Evolutionary conservation across 2,888 invertebrate genomes (phyloP), one percentile per base, ranked within the genome.

Genomic region (Caenorhabditis sp.): DNA sequence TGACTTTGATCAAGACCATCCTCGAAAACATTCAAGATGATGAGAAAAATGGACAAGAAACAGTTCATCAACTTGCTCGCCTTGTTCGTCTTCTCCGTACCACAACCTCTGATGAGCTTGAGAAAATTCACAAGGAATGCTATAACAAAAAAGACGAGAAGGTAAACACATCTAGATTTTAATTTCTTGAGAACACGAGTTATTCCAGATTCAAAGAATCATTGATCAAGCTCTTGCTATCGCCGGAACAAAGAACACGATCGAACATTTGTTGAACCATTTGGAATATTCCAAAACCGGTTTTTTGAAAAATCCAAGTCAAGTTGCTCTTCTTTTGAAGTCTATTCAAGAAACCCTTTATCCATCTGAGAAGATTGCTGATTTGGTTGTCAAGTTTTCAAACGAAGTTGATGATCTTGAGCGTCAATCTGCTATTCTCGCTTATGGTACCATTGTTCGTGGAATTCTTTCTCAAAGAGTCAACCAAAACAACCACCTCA

Each of bases 71-170:
- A 14, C 63, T 82, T 27, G 75, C 72, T 38, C 67, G 77, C n/a
- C 77, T 85, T 59, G 84, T 86, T 59, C 62, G 78, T 31, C 43
- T 83, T 59, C 58, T 85, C 63, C 83, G 75, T 53, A 69, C 63
- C 81, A 66, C 70, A 70, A 77, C 76, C 14, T 60, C 73, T 56
- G 63, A 68, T 4, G 82, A 85, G 43, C 64, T 87, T 49, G 52
- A 78, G 54, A 57, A 72, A 50, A 62, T 85, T 62, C 76, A 77
- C 66, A 53, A 73, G 50, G 31, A 54, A 17, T n/a, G 71, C 61
- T 70, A 66, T 63, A 62, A 65, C 8, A 70, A 65, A 36, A 10
- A 58, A 14, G 74, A 77, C 10, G 52, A 58, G 14, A 67, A 67
- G 63, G 67, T 58, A 5, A 20, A 21, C 21, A 36, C 21, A n/a